Evolutionary conservation across 2,113 vertebrate genomes (phyloP).

Genomic region (Plectropomus leopardus): DNA sequence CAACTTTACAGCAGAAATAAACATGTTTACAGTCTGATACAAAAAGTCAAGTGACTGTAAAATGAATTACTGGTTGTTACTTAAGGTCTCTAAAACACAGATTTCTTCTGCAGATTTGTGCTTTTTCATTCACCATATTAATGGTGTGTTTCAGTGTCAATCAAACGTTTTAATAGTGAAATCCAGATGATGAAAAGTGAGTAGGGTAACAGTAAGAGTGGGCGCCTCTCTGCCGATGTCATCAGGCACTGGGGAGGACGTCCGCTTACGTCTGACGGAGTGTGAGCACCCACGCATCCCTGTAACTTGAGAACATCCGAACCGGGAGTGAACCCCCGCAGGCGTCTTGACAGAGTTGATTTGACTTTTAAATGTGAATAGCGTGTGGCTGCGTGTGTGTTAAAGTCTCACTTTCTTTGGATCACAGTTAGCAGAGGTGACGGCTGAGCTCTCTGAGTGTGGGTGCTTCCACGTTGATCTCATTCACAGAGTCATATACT

Average conservation of each 20-base stretch:
- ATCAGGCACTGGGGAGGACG: conserved; percentile 12
- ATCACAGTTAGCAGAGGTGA: conserved; percentile 21
- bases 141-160: background rate
- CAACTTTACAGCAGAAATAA: too few species aligned
- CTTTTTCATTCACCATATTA: background rate
- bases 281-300: conserved; percentile 28
- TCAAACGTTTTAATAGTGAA: background rate
- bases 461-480: background rate
- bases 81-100: background rate
- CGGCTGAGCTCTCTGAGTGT: background rate
- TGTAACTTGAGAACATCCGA: conserved; percentile 35
- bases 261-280: conserved; percentile 4
- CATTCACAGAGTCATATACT: conserved; percentile 16
- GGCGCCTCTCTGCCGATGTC: conserved; percentile 45
- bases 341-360: conserved; percentile 2
- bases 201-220: conserved; percentile 9
- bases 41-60: background rate
- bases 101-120: conserved; percentile 21
- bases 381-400: background rate
- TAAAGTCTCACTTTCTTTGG: background rate
- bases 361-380: conserved; percentile 18
- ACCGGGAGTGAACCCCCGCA: conserved; percentile 4
- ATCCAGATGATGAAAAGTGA: conserved; percentile 42
- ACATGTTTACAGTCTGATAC: too few species aligned
- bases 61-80: background rate